Conservation (phyloP, 2,113 vertebrate species). For the Nothoprocta perdicaria region DNA sequence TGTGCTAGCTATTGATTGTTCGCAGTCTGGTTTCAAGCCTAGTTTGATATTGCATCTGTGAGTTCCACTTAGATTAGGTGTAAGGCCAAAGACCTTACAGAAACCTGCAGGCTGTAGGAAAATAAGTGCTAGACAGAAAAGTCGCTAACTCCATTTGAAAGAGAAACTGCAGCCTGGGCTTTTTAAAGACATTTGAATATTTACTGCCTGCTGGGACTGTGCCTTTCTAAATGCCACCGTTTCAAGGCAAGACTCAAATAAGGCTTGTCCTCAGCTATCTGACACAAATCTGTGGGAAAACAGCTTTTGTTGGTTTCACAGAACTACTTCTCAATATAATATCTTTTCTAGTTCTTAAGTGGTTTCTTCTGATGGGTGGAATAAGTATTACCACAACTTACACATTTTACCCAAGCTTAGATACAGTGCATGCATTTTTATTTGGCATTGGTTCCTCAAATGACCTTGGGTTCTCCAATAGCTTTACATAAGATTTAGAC, state of each 20-base stretch:
- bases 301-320: constrained; percentile 11
- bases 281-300: not conserved
- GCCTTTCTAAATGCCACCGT: not conserved
- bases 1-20: not conserved
- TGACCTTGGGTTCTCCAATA: not conserved
- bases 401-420: not conserved
- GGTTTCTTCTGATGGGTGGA: constrained; percentile 1
- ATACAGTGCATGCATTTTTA: not conserved
- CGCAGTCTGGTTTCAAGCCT: not conserved
- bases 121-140: not conserved
- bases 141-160: not conserved
- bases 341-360: constrained; percentile 33
- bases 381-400: not conserved
- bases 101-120: not conserved
- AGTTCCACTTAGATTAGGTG: accelerated
- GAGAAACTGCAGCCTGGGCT: not conserved
- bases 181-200: not conserved
- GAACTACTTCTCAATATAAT: not conserved
- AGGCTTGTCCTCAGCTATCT: not conserved
- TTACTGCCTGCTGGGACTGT: not conserved
- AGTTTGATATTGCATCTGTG: not conserved
- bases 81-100: not conserved
- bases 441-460: constrained; percentile 22
- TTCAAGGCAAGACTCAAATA: not conserved
- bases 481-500: not conserved